phyloP scores from a whole-genome alignment of 2,113 vertebrate genomes.

The Herpetotheres cachinnans region DNA sequence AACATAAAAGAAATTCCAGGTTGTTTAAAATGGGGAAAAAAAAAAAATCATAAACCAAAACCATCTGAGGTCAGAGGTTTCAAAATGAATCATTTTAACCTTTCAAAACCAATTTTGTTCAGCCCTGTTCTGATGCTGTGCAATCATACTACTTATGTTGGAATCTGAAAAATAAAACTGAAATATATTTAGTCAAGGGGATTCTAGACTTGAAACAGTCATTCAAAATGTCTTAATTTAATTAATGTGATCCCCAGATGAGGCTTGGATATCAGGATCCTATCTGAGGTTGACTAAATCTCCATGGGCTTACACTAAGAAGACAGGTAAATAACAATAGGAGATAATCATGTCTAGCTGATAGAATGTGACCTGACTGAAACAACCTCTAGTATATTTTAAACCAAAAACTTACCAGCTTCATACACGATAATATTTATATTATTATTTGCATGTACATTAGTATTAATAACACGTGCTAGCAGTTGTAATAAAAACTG shows the following conservation, averaged over 20 bases:
- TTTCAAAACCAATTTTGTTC: not conserved
- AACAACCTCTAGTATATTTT: not conserved
- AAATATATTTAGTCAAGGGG: not conserved
- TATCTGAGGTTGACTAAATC: not conserved
- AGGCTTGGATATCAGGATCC: not conserved
- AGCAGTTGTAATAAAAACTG: not conserved
- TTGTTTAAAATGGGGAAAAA: not conserved
- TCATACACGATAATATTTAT: not conserved
- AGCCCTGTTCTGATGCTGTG: not conserved
- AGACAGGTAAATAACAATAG: not conserved
- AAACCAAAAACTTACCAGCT: not conserved
- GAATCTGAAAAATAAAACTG: not conserved
- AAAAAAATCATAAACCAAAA: not conserved
- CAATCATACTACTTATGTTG: not conserved
- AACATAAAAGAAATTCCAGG: not conserved
- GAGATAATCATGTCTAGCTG: not conserved
- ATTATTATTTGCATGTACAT: not conserved
- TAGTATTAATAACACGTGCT: not conserved
- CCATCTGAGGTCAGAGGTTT: not conserved
- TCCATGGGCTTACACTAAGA: not conserved
- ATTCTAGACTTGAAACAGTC: not conserved
- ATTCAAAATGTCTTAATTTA: not conserved
- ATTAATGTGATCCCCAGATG: not conserved
- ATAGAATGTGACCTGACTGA: not conserved
- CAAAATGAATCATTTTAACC: not conserved